A percentile compares a stretch with the other conserved stretches of the same genome.
These are phyloP conservation scores for Charadrius vociferus DNA, from an alignment of 2,113 vertebrate genomes.

Conservation along the genomic window DNA sequence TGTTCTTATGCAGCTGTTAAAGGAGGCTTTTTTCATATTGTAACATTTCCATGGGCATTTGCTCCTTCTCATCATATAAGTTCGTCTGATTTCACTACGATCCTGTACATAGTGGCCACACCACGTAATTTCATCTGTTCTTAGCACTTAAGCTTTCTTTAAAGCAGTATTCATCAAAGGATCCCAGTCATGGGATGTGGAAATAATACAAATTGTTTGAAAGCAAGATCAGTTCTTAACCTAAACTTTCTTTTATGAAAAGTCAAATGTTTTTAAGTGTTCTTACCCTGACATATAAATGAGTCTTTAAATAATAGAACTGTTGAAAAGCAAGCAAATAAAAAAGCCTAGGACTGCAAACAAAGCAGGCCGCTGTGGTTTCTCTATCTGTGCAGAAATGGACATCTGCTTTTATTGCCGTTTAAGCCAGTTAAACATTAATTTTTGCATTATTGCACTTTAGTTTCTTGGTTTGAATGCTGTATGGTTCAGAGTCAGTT, in stretches of 20 bases:
- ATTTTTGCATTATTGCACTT: not conserved
- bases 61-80: not conserved
- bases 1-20: not conserved
- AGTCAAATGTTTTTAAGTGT: not conserved
- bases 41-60: not conserved
- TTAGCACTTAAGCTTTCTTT: not conserved
- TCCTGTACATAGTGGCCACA: not conserved
- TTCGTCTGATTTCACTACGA: not conserved
- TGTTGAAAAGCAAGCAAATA: not conserved
- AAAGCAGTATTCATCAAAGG: not conserved
- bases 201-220: not conserved
- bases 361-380: not conserved
- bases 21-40: not conserved
- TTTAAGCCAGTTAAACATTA: not conserved
- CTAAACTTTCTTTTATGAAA: not conserved
- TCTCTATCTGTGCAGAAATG: not conserved
- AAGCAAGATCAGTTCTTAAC: not conserved
- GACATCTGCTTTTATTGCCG: not conserved
- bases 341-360: not conserved
- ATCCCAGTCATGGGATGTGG: not conserved
- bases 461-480: not conserved
- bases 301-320: not conserved
- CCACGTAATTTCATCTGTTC: not conserved
- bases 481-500: not conserved
- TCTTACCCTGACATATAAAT: not conserved